Evolutionary conservation across 2,888 invertebrate species (phyloP).

Genomic region (Hirtodrosophila trivittata): DNA sequence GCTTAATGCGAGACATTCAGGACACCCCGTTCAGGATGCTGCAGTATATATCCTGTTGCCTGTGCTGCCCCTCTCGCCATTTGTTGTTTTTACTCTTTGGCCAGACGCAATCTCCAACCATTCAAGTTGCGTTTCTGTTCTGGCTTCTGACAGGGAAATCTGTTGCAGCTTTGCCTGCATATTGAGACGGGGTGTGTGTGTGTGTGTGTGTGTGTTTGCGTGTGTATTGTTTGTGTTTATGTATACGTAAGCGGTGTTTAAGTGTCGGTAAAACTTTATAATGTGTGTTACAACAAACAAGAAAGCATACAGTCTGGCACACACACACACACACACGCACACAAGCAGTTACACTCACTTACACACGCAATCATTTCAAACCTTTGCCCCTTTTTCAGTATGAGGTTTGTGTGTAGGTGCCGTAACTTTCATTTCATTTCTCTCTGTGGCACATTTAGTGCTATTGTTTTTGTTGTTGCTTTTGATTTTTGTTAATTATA

Average conservation of each 20-base stretch:
- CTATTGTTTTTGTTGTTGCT: conserved; percentile 36
- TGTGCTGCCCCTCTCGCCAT: conserved; percentile 2
- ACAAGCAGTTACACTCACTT: not conserved
- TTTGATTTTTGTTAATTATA: conserved; percentile 67
- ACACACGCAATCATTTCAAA: conserved; percentile 5
- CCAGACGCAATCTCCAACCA: conserved; percentile 46
- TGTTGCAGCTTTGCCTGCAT: conserved; percentile 43
- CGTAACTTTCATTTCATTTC: conserved; percentile 66
- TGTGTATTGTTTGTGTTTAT: conserved; percentile 40
- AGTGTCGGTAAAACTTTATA: conserved; percentile 71
- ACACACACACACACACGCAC: conserved; percentile 1
- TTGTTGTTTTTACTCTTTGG: conserved; percentile 39
- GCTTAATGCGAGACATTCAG: conserved; percentile 5
- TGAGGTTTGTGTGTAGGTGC: conserved; percentile 28
- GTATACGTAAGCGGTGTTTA: conserved; percentile 57
- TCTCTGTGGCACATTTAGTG: conserved; percentile 50
- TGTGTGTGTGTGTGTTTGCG: conserved; percentile 18
- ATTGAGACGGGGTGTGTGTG: conserved; percentile 12
- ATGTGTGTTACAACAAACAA: conserved; percentile 67
- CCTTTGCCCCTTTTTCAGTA: not conserved
- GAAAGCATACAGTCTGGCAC: conserved; percentile 15
- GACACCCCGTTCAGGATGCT: not conserved
- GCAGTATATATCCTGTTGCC: not conserved
- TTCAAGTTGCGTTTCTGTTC: conserved; percentile 15
- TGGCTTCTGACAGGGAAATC: conserved; percentile 29